Evolutionary conservation across 2,113 vertebrate genomes (phyloP).

Genomic region (Dryoscopus gambensis): DNA sequence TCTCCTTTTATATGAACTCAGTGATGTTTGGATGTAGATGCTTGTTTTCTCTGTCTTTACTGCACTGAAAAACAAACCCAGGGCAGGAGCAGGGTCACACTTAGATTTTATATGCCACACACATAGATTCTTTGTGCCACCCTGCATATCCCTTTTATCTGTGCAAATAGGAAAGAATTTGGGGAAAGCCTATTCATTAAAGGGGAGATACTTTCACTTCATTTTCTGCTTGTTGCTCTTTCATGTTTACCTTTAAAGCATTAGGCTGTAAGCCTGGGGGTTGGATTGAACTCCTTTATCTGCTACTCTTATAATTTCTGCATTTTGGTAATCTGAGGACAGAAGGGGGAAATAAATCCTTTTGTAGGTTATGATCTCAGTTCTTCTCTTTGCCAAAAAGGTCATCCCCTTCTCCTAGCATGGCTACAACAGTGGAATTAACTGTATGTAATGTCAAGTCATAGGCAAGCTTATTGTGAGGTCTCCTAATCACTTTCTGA

Average conservation of each 20-base stretch:
- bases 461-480: neutral
- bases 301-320: neutral
- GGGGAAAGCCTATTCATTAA: neutral
- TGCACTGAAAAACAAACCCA: neutral
- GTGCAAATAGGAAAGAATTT: neutral
- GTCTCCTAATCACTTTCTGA: neutral
- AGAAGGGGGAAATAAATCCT: neutral
- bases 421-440: neutral
- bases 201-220: neutral
- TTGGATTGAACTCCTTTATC: conserved; percentile 3
- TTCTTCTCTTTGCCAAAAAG: neutral
- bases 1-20: neutral
- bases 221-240: conserved; percentile 20
- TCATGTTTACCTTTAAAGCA: conserved; percentile 43
- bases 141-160: neutral
- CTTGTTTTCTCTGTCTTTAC: neutral
- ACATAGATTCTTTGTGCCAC: neutral
- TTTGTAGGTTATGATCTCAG: neutral
- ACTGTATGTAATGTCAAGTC: neutral
- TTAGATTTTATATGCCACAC: neutral
- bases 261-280: neutral
- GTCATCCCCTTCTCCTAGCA: neutral
- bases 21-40: neutral
- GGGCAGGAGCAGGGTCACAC: neutral
- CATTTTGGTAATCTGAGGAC: neutral